phyloP scores from a whole-genome alignment of 2,113 vertebrate genomes.

The Marcusenius ussheri region DNA sequence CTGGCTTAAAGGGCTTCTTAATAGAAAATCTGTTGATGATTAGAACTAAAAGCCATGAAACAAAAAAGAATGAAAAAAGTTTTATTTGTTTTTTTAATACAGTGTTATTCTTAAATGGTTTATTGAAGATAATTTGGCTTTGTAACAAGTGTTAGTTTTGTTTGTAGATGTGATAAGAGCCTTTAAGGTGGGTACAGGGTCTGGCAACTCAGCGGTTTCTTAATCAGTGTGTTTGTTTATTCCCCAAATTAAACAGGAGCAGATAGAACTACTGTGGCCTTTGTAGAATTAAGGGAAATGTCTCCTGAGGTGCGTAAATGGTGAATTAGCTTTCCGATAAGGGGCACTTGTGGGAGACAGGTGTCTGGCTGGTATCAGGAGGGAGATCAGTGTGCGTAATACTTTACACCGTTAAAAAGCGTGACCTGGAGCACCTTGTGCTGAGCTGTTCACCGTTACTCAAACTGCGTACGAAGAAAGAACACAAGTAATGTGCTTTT shows the following conservation, averaged over 20 bases:
- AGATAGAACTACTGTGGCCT: conserved; percentile 7
- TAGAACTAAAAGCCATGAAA: conserved; percentile 39
- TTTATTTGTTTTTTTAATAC: conserved; percentile 49
- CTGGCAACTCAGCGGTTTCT: background rate
- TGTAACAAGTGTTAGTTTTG: conserved; percentile 48
- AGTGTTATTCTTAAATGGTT: conserved; percentile 46
- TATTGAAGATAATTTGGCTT: conserved; percentile 60
- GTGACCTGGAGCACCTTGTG: background rate
- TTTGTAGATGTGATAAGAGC: conserved; percentile 57
- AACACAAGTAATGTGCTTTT: background rate
- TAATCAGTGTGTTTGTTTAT: conserved; percentile 15
- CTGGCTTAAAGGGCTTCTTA: background rate
- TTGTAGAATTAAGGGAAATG: background rate
- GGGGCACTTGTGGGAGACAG: conserved; percentile 63
- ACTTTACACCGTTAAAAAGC: background rate
- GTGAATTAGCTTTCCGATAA: conserved; percentile 13
- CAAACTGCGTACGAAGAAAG: background rate
- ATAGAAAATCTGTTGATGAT: conserved; percentile 51
- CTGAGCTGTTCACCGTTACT: background rate
- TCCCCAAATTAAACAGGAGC: conserved; percentile 10
- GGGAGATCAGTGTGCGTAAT: background rate
- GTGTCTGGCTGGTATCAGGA: conserved; percentile 72
- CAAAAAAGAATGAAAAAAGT: conserved; percentile 37
- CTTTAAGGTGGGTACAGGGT: conserved; percentile 41
- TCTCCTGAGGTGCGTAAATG: conserved; percentile 9